Evolutionary conservation across 1,140 invertebrate species (phyloP).

Genomic region (Hirudo medicinalis): DNA sequence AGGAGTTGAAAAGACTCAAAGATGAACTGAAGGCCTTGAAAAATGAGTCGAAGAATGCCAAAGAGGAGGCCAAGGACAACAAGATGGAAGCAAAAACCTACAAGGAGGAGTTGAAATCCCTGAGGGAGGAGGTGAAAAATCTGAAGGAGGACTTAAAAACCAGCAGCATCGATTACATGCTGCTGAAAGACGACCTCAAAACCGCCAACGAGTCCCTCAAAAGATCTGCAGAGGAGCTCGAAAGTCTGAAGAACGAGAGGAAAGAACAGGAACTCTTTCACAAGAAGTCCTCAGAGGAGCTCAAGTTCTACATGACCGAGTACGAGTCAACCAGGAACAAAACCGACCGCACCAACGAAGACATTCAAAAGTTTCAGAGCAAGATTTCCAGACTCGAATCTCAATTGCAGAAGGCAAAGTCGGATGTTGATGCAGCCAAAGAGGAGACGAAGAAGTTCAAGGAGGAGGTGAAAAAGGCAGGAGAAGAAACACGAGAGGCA

Average conservation of each 20-base stretch:
- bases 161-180: constrained; percentile 13
- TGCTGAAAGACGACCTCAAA: constrained; percentile 8
- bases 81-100: constrained; percentile 4
- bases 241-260: constrained; percentile 2
- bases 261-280: not conserved
- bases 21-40: not conserved
- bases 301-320: constrained; percentile 1
- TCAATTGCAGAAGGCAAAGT: not conserved
- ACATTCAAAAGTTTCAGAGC: not conserved
- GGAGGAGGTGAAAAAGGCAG: not conserved
- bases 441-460: constrained; percentile 13
- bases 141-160: constrained; percentile 12
- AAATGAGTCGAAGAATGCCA: not conserved
- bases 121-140: not conserved
- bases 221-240: not conserved
- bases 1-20: constrained; percentile 4
- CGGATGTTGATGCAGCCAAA: constrained; percentile 1
- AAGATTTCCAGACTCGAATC: not conserved
- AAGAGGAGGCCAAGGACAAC: not conserved
- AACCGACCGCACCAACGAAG: not conserved
- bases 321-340: not conserved
- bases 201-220: not conserved
- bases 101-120: constrained; percentile 13
- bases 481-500: not conserved
- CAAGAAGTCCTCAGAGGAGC: not conserved